A percentile compares a stretch with the other conserved stretches of the same genome.
Evolutionary conservation across 2,113 vertebrate species (phyloP).

Genomic region (Oncorhynchus clarkii): DNA sequence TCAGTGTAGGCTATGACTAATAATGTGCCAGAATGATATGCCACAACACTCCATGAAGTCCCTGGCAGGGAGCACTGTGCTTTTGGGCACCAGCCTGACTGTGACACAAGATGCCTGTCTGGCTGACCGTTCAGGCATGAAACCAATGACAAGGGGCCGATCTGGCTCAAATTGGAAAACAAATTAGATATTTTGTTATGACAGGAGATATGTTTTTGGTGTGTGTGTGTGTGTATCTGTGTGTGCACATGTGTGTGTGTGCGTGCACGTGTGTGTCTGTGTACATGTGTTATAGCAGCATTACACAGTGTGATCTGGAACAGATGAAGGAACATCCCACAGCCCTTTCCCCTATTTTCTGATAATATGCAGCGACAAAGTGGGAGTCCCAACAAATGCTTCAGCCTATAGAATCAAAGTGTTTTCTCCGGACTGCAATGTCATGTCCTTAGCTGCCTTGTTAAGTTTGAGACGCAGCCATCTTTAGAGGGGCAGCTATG

Average conservation of each 20-base stretch:
- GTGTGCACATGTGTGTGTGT: too few species aligned
- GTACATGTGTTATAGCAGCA: not conserved
- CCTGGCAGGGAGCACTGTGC: constrained; percentile 49
- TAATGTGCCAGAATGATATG: constrained; percentile 24
- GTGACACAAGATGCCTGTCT: not conserved
- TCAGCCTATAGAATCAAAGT: too few species aligned
- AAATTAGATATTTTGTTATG: not conserved
- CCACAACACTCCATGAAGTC: constrained; percentile 15
- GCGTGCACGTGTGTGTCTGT: not conserved
- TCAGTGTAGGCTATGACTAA: not conserved
- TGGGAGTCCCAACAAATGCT: too few species aligned
- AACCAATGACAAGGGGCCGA: not conserved
- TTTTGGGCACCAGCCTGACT: constrained; percentile 20
- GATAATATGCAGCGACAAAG: not conserved
- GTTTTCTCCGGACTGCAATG: too few species aligned
- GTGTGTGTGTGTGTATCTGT: too few species aligned
- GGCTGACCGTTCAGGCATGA: not conserved
- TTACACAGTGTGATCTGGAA: too few species aligned
- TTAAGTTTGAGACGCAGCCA: not conserved
- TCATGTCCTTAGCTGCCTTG: not conserved
- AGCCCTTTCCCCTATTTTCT: not conserved
- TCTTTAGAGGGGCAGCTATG: not conserved
- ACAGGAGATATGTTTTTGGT: not conserved
- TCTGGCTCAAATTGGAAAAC: not conserved
- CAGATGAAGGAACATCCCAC: not conserved